phyloP scores from a whole-genome alignment of 2,113 vertebrate genomes.

The Chloropsis cyanopogon region DNA sequence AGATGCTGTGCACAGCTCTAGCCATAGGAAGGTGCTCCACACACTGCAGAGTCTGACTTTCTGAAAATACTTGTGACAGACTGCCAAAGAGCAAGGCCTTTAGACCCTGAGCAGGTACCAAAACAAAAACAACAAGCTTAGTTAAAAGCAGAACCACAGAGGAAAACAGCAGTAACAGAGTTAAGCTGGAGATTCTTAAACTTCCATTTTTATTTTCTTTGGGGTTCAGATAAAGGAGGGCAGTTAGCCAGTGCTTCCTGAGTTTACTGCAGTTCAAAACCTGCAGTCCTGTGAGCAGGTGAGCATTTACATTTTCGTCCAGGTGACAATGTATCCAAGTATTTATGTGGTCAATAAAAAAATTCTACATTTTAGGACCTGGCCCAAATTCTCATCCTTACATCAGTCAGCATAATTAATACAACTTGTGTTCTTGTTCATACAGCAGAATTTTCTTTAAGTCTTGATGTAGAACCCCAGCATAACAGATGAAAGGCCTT shows the following conservation, averaged over 20 bases:
- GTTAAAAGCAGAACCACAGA: neutral
- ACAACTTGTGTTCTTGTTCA: neutral
- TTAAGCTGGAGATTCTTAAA: neutral
- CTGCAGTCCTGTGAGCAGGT: neutral
- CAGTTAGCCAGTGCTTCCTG: neutral
- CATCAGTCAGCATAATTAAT: neutral
- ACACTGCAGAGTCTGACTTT: neutral
- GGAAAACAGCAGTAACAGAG: neutral
- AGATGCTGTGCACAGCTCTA: neutral
- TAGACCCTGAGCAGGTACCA: neutral
- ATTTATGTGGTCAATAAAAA: neutral
- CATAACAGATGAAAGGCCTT: neutral
- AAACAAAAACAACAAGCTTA: fast-evolving
- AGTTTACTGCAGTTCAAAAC: neutral
- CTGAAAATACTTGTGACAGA: neutral
- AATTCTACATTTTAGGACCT: neutral
- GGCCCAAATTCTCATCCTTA: neutral
- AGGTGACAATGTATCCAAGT: neutral
- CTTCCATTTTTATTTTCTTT: neutral
- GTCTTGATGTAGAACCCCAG: neutral
- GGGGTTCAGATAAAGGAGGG: neutral
- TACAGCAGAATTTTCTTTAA: neutral
- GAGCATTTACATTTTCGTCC: neutral
- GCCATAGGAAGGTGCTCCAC: neutral
- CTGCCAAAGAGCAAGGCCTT: neutral